These are phyloP conservation scores for Myotis planiceps DNA, from an alignment of 2,797 vertebrate genomes.

Conservation along the genomic window DNA sequence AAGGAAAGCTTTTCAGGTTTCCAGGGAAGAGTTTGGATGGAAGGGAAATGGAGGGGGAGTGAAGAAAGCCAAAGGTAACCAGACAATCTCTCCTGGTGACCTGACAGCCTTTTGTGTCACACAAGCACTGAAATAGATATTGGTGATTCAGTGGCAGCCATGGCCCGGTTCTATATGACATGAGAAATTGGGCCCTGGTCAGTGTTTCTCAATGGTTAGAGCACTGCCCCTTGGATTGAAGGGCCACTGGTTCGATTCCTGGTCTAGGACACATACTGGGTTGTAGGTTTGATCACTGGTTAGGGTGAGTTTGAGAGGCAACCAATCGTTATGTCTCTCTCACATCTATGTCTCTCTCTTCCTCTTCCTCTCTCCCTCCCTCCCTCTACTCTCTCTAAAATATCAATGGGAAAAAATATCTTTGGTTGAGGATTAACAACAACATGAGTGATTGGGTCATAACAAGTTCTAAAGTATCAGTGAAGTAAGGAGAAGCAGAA, in stretches of 20 bases:
- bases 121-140: not conserved
- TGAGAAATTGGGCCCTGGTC: not conserved
- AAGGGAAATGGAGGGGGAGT: not conserved
- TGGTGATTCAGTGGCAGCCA: not conserved
- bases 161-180: not conserved
- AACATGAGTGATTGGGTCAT: not conserved
- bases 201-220: too few relatives aligned
- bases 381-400: too few relatives aligned
- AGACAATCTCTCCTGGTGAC: not conserved
- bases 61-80: not conserved
- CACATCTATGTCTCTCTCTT: too few relatives aligned
- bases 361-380: too few relatives aligned
- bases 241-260: too few relatives aligned
- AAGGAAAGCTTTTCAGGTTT: not conserved
- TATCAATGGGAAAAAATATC: too few relatives aligned
- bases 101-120: not conserved
- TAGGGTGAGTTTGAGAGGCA: too few relatives aligned
- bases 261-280: too few relatives aligned
- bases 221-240: too few relatives aligned
- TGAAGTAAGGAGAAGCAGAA: not conserved
- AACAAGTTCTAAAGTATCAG: not conserved
- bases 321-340: too few relatives aligned
- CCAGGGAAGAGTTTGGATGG: not conserved
- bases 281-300: too few relatives aligned
- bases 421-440: too few relatives aligned